Conservation (phyloP, 2,888 invertebrate genomes). For the Aplocera efformata region DNA sequence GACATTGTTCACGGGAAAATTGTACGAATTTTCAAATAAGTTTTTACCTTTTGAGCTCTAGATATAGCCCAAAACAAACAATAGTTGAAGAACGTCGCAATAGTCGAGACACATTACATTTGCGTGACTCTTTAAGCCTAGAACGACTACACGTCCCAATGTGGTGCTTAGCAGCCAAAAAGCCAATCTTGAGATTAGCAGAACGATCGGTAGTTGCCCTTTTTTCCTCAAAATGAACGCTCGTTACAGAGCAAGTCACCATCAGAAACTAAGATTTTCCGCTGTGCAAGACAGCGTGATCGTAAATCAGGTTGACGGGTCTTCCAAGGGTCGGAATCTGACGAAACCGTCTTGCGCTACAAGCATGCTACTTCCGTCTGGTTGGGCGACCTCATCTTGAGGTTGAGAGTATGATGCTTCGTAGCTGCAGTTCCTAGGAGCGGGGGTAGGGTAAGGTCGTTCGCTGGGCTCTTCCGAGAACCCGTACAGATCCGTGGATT, state of each 20-base stretch:
- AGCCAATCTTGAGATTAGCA: constrained; percentile 17
- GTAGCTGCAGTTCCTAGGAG: constrained; percentile 69
- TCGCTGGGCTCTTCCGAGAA: constrained; percentile 74
- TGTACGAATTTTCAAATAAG: constrained; percentile 1
- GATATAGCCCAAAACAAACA: constrained; percentile 1
- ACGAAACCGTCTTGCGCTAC: constrained; percentile 96
- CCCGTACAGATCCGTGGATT: constrained; percentile 81
- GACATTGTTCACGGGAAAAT: constrained; percentile 1
- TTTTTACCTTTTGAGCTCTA: constrained; percentile 4
- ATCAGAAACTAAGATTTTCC: constrained; percentile 66
- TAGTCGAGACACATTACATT: background rate
- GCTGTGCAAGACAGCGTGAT: constrained; percentile 61
- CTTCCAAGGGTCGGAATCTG: constrained; percentile 87
- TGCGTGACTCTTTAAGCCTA: background rate
- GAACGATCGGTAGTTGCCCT: constrained; percentile 9
- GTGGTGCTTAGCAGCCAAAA: constrained; percentile 19
- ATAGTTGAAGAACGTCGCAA: background rate
- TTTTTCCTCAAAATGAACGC: constrained; percentile 9
- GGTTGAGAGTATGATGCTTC: constrained; percentile 79
- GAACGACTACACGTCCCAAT: constrained; percentile 1
- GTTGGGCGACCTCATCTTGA: constrained; percentile 75
- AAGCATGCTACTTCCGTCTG: constrained; percentile 86
- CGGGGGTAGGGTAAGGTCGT: constrained; percentile 72
- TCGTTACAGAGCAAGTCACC: constrained; percentile 21
- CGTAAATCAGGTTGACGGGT: constrained; percentile 73